Conservation (phyloP, 1,140 invertebrate species). For the Pseudomyrmex cubaensis region DNA sequence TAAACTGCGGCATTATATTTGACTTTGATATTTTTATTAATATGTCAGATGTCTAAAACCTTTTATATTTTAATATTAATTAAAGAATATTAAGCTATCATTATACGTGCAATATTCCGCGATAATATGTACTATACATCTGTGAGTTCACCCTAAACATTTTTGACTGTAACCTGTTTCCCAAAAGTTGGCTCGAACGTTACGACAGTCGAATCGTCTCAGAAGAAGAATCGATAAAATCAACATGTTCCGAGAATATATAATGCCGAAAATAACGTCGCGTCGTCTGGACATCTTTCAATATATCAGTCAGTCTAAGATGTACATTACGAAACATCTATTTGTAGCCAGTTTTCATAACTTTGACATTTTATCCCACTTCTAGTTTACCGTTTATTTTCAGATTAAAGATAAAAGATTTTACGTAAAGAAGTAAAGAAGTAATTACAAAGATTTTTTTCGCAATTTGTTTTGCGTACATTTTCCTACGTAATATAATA, state of each 20-base stretch:
- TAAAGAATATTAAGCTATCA: not conserved
- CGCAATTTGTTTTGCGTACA: not conserved
- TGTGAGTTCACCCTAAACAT: not conserved
- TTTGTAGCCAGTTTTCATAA: not conserved
- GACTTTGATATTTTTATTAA: not conserved
- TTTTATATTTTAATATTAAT: not conserved
- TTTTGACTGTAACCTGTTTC: not conserved
- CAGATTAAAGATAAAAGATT: not conserved
- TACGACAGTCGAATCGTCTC: no score
- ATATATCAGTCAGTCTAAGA: slow-evolving; percentile 13
- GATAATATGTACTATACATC: not conserved
- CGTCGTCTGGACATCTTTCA: not conserved
- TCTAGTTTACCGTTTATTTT: not conserved
- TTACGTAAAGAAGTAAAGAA: not conserved
- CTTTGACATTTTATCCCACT: not conserved
- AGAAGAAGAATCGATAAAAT: slow-evolving; percentile 20
- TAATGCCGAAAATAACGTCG: slow-evolving; percentile 24
- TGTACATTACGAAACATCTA: not conserved
- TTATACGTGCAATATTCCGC: not conserved
- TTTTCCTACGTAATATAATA: not conserved
- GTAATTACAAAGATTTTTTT: not conserved
- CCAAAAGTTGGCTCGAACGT: not conserved
- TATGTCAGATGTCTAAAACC: no score
- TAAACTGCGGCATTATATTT: not conserved
- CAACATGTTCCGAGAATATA: slow-evolving; percentile 10